Base-by-base conservation (phyloP, 2,113 vertebrate species). In the Perca flavescens region DNA sequence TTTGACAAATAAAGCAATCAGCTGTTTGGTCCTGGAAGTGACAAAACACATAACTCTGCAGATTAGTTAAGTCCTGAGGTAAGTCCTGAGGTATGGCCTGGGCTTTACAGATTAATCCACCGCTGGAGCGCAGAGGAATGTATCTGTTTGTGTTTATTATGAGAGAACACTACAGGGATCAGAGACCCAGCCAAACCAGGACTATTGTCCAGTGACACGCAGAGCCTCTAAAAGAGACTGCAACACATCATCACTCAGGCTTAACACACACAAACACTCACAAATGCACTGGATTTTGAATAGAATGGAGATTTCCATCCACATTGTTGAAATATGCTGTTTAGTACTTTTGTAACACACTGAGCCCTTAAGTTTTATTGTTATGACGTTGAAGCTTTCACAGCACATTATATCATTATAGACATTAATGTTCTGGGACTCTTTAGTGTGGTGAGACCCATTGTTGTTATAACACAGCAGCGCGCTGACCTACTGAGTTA, bases 51-150 rank as follows among this genome's bases (percentile, higher is more conserved):
- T 93, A 92, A 80, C 90, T 93, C 76, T 85, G 71, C 85, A 92
- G 93, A 94, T 94, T 94, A 94, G 90, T 82, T 80, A 83, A 90
- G 61, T 74, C 86, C 84, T 71, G 87, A 85, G 88, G 88, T 94
- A 93, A 94, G 21, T 91, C 91, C 83, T 74, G 85, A 90, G 79
- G 84, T 92, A 88, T 89, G 89, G 90, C 89, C 89, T 86, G 83
- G 85, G 91, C 87, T 94, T 93, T 94, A 83, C 61, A 66, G 85
- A 94, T 92, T 94, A 93, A 87, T 89, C 86, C 74, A 83, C 49
- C 74, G 63, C 72, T 69, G 75, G 84, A 85, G 73, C 77, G 61
- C 84, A 67, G n/a, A 88, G 83, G 88, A 92, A 89, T 90, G 85
- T 85, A 88, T 89, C 79, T 89, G 77, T 90, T 36, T 87, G 81